A percentile compares a stretch with the other conserved stretches of the same genome.
phyloP scores from a whole-genome alignment of 2,113 vertebrate species.

The Microtus oregoni region DNA sequence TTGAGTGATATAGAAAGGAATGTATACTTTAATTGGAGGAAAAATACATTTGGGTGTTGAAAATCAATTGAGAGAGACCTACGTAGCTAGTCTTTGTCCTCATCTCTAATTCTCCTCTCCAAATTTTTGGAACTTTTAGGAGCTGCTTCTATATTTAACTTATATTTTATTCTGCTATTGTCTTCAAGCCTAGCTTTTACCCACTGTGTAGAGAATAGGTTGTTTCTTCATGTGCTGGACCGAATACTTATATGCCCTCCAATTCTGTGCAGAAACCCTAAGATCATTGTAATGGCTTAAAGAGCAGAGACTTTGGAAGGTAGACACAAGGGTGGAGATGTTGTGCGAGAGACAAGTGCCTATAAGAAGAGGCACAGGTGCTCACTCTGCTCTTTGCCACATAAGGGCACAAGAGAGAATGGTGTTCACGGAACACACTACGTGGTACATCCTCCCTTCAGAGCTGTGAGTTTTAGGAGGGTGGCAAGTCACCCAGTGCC shows the following conservation, averaged over 20 bases:
- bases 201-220: neutral
- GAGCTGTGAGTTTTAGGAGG: neutral
- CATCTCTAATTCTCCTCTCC: neutral
- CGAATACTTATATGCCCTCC: neutral
- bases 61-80: neutral
- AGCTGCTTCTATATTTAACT: neutral
- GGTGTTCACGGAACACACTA: neutral
- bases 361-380: neutral
- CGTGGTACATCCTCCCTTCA: neutral
- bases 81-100: neutral
- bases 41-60: slow-evolving; percentile 36
- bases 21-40: slow-evolving; percentile 18
- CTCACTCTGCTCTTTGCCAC: neutral
- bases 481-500: neutral
- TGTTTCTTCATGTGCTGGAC: neutral
- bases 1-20: neutral
- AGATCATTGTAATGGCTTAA: neutral
- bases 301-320: neutral
- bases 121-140: neutral
- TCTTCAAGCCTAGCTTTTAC: slow-evolving; percentile 1
- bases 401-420: neutral
- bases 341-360: neutral
- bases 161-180: neutral
- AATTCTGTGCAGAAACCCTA: neutral
- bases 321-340: neutral